Conservation (phyloP, 2,113 vertebrate genomes). For the Malurus elegans region DNA sequence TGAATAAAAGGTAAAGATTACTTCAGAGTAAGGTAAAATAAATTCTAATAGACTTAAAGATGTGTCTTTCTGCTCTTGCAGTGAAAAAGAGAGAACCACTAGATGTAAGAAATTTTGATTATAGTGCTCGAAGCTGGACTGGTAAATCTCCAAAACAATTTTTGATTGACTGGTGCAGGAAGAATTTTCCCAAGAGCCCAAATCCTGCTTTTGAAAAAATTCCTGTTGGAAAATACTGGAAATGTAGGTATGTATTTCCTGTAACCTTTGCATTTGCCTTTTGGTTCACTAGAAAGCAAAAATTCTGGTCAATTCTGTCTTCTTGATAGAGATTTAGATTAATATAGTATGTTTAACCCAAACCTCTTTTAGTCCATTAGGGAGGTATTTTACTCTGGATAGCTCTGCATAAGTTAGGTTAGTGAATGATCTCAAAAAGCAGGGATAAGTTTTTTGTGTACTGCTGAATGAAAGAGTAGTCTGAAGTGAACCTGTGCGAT, state of each 20-base stretch:
- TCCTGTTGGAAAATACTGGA: slow-evolving; percentile 89
- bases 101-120: slow-evolving; percentile 94
- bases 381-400: neutral
- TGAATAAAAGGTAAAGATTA: neutral
- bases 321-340: neutral
- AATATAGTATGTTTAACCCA: neutral
- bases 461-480: neutral
- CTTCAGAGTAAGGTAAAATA: neutral
- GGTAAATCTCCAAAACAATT: slow-evolving; percentile 99
- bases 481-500: neutral
- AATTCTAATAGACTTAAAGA: neutral
- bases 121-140: slow-evolving; percentile 96
- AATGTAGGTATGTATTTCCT: slow-evolving; percentile 83
- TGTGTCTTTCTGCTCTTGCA: slow-evolving; percentile 3
- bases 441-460: neutral
- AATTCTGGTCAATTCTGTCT: neutral
- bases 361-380: too few species aligned
- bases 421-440: neutral
- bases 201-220: slow-evolving; percentile 91
- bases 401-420: neutral
- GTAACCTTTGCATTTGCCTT: neutral
- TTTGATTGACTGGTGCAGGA: slow-evolving; percentile 97
- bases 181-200: slow-evolving; percentile 93
- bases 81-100: slow-evolving; percentile 87
- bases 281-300: neutral